Base-by-base conservation (phyloP, 1,140 invertebrate species). In the Hylaeus anthracinus region DNA sequence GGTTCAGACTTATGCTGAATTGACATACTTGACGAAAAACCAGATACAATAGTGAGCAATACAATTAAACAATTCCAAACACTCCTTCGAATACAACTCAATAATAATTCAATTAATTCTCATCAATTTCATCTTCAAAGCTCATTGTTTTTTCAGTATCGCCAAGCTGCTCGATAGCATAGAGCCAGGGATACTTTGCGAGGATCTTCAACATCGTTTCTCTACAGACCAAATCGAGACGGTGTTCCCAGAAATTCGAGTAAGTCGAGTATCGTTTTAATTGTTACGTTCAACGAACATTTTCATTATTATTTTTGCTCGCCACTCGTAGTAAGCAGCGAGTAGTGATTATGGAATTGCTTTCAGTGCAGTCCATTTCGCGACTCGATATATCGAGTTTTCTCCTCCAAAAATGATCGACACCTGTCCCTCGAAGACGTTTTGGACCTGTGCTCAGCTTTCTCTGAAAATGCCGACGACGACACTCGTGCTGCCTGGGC, bases 341-440 rank as follows among this genome's bases (percentile, higher is more conserved):
- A 26, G 26, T 26, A 26, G 26, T 48, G 45, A 48, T 48, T 48
- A 5, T 48, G 45, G 10, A 69, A 65, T 43, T 12, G 9, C 53
- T 91, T 94, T 70, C 89, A 97, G 96, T 95, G 94, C 82, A 97
- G 97, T 91, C 96, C 96, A 48, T 97, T 97, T 88, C 90, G 93
- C 83, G 94, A 96, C 77, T 93, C 96, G 5, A 94, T 97, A 55
- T 95, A 96, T 87, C 90, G 94, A 48, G 95, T 97, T 26, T 97
- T 97, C 90, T 97, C 96, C 1, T 96, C 96, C 26, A 88, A 95
- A 82, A 92, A 94, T 1, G 94, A 95, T 83, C 94, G 94, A 37
- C 94, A 94, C 86, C 94, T 97, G 86, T 95, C 95, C 1, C 97
- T 97, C 87, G 96, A 97, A 86, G 96, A 97, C 85, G 94, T 96